These are phyloP conservation scores for Platichthys stellatus DNA, from an alignment of 2,113 vertebrate species.

Conservation along the genomic window DNA sequence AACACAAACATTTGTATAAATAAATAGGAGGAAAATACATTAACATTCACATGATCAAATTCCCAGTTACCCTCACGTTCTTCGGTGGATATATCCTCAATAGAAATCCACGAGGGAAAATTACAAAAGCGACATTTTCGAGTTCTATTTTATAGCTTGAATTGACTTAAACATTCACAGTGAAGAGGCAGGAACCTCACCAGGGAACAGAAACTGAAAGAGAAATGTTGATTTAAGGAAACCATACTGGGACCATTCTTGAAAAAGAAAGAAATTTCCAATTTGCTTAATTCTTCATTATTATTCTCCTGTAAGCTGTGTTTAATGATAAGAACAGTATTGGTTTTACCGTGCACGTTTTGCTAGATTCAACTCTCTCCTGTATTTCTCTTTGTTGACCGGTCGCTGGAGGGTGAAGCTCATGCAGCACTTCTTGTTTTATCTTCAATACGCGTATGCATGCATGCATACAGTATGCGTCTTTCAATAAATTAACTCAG, in stretches of 20 bases:
- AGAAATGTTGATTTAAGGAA: background rate
- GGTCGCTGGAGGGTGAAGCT: background rate
- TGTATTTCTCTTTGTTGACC: background rate
- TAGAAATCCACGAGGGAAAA: slow-evolving; percentile 17
- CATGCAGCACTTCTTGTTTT: background rate
- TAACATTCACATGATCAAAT: slow-evolving; percentile 1
- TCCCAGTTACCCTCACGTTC: slow-evolving; percentile 63
- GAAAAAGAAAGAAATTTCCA: slow-evolving; percentile 2
- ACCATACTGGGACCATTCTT: background rate
- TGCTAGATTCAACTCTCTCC: slow-evolving; percentile 17
- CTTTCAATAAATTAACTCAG: slow-evolving; percentile 11
- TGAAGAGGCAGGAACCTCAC: background rate
- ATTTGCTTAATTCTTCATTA: slow-evolving; percentile 4
- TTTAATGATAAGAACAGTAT: slow-evolving; percentile 5
- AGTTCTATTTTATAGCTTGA: slow-evolving; percentile 2
- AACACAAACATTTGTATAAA: slow-evolving; percentile 46
- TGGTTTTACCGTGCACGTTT: background rate
- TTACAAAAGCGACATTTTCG: slow-evolving; percentile 21
- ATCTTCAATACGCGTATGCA: slow-evolving; percentile 16
- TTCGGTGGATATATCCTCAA: slow-evolving; percentile 38
- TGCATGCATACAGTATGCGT: slow-evolving; percentile 1
- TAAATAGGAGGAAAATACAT: slow-evolving; percentile 65
- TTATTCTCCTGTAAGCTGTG: background rate
- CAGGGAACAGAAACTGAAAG: slow-evolving; percentile 18
- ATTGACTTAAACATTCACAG: background rate